Evolutionary conservation across 1,140 invertebrate species (phyloP).

Genomic region (Mylabris phalerata): DNA sequence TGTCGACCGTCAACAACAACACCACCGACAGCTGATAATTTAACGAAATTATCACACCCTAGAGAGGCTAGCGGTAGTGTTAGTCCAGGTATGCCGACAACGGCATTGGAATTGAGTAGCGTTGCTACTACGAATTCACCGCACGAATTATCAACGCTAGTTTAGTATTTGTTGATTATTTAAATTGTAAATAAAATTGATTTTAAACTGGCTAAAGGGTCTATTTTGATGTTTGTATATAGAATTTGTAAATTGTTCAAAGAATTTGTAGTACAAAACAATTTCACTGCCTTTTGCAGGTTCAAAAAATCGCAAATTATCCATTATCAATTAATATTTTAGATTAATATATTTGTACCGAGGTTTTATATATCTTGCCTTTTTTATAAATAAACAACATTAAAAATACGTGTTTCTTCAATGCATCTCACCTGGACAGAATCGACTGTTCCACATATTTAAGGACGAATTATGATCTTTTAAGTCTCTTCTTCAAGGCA

Average conservation of each 20-base stretch:
- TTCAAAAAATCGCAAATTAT: not conserved
- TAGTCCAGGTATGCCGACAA: slow-evolving; percentile 54
- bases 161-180: slow-evolving; percentile 36
- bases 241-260: slow-evolving; percentile 19
- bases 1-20: slow-evolving; percentile 47
- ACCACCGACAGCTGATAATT: slow-evolving; percentile 43
- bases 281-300: slow-evolving; percentile 20
- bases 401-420: not conserved
- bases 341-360: slow-evolving; percentile 17
- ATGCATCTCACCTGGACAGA: too few species aligned
- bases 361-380: slow-evolving; percentile 17
- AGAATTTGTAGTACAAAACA: slow-evolving; percentile 28
- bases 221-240: not conserved
- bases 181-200: too few species aligned
- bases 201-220: slow-evolving; percentile 20
- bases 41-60: slow-evolving; percentile 37
- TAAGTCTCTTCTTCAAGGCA: too few species aligned
- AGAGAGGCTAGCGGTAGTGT: slow-evolving; percentile 55
- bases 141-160: slow-evolving; percentile 63
- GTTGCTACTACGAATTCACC: slow-evolving; percentile 56
- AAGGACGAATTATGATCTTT: too few species aligned
- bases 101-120: slow-evolving; percentile 59
- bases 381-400: slow-evolving; percentile 14
- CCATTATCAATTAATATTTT: slow-evolving; percentile 1
- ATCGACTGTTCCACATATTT: too few species aligned